Evolutionary conservation across 2,888 invertebrate species (phyloP).

Genomic region (Drosophila stalkeri): DNA sequence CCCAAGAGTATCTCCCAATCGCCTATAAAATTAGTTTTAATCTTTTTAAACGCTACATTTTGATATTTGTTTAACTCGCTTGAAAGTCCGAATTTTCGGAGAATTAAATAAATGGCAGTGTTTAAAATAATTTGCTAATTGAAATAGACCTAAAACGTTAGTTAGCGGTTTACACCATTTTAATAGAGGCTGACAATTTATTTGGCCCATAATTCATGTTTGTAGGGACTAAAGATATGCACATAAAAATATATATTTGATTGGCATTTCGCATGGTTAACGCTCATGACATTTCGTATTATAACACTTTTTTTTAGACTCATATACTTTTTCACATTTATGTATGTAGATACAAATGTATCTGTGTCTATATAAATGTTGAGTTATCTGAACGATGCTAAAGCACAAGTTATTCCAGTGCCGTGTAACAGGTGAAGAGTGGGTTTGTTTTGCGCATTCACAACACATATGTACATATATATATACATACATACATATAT

Average conservation of each 20-base stretch:
- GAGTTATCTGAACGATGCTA: conserved; percentile 33
- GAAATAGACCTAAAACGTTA: not conserved
- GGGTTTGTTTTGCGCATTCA: conserved; percentile 73
- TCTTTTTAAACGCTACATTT: not conserved
- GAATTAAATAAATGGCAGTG: not conserved
- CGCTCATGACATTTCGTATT: not conserved
- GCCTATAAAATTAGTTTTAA: not conserved
- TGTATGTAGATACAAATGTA: not conserved
- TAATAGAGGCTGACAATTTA: not conserved
- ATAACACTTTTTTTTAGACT: not conserved
- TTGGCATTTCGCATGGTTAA: conserved; percentile 2
- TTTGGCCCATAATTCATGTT: not conserved
- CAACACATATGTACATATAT: conserved; percentile 16
- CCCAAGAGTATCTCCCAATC: too few species aligned
- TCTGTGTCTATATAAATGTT: conserved; percentile 19
- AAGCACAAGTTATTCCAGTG: conserved; percentile 30
- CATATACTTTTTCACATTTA: not conserved
- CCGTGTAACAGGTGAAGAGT: conserved; percentile 76
- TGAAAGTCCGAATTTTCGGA: not conserved
- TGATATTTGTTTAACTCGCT: not conserved
- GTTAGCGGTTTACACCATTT: not conserved
- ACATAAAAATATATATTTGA: not conserved
- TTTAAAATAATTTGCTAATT: not conserved
- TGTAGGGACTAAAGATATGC: not conserved
- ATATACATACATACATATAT: not conserved